These are phyloP conservation scores for Rotaria socialis DNA, from an alignment of 2,888 invertebrate species.

Conservation along the genomic window DNA sequence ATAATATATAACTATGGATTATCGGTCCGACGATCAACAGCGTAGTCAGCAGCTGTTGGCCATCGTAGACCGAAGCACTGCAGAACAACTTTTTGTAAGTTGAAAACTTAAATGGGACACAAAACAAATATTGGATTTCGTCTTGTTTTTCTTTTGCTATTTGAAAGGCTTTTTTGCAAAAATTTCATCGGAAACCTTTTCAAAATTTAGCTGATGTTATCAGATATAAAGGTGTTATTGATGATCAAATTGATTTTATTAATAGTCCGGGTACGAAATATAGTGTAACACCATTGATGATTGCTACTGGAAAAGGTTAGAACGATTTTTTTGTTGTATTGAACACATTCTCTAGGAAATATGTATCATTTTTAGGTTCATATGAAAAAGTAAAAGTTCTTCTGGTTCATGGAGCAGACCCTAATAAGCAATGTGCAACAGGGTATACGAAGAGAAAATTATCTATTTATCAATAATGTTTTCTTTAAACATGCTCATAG, in stretches of 20 bases:
- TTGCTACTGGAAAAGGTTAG: not conserved
- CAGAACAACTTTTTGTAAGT: not conserved
- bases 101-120: not conserved
- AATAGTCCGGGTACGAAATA: not conserved
- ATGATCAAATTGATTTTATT: constrained; percentile 35
- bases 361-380: not conserved
- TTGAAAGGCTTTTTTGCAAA: not conserved
- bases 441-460: not conserved
- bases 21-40: not conserved
- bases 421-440: constrained; percentile 12
- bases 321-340: not conserved
- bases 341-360: too few relatives aligned
- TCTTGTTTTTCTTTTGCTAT: not conserved
- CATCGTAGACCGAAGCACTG: not conserved
- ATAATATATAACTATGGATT: not conserved
- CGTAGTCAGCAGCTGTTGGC: not conserved
- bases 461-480: not conserved
- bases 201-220: not conserved
- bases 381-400: constrained; percentile 32
- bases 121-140: not conserved
- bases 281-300: not conserved
- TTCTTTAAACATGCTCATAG: not conserved
- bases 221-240: not conserved
- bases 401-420: constrained; percentile 32
- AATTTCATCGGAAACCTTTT: not conserved